Evolutionary conservation across 2,797 vertebrate species (phyloP).

Genomic region (Microchirus variegatus): DNA sequence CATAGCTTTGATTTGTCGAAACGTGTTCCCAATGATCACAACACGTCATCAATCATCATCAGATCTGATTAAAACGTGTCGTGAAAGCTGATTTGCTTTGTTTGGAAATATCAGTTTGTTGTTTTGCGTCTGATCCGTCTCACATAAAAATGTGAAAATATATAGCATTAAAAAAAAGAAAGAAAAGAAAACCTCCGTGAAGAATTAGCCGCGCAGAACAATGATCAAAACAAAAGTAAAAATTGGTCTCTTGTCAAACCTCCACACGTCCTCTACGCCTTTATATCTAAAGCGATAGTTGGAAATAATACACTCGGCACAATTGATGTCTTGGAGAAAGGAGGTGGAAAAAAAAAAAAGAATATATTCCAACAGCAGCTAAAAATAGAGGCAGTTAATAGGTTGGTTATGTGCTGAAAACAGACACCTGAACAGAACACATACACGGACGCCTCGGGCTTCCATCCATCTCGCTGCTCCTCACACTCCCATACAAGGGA

Average conservation of each 20-base stretch:
- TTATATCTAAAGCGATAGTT: constrained; percentile 34
- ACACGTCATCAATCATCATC: too few relatives aligned
- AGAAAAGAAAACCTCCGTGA: too few relatives aligned
- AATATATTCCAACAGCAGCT: constrained; percentile 29
- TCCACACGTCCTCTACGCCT: constrained; percentile 14
- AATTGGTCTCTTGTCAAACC: constrained; percentile 41
- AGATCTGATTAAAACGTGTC: too few relatives aligned
- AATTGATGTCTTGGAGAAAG: constrained; percentile 24
- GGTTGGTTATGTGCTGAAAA: constrained; percentile 47
- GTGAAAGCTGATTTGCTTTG: too few relatives aligned
- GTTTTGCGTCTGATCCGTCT: too few relatives aligned
- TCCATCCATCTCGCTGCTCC: constrained; percentile 23
- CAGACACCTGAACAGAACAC: constrained; percentile 35
- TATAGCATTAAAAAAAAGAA: too few relatives aligned
- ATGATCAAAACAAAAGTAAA: constrained; percentile 39
- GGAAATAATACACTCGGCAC: constrained; percentile 23
- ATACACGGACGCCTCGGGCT: constrained; percentile 44
- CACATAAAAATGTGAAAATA: too few relatives aligned
- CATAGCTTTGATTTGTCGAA: too few relatives aligned
- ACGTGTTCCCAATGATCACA: too few relatives aligned
- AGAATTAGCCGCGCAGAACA: too few relatives aligned
- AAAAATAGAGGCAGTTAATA: constrained; percentile 67
- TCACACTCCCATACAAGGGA: constrained; percentile 14
- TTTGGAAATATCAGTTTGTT: too few relatives aligned
- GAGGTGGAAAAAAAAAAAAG: constrained; percentile 2